Percentiles rank a stretch among this genome's conserved stretches.
phyloP scores from a whole-genome alignment of 2,113 vertebrate genomes.

The Alectura lathami region DNA sequence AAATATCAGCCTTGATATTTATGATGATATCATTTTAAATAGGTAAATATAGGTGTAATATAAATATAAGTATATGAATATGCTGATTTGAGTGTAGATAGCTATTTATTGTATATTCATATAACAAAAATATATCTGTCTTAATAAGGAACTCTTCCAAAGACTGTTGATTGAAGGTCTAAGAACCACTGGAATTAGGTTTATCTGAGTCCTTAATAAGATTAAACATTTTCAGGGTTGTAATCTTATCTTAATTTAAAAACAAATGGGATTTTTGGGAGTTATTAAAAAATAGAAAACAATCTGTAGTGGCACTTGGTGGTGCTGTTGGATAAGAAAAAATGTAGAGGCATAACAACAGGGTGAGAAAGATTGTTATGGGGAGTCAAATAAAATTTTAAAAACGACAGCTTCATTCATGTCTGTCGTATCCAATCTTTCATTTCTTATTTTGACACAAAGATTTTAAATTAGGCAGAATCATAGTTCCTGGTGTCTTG shows the following conservation, averaged over 20 bases:
- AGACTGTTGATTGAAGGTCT: background rate
- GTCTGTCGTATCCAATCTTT: constrained; percentile 79
- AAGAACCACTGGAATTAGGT: background rate
- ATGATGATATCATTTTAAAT: background rate
- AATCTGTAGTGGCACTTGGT: constrained; percentile 76
- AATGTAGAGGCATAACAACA: background rate
- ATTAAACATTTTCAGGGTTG: background rate
- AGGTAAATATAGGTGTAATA: background rate
- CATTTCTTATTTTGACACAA: constrained; percentile 72
- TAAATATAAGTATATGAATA: background rate
- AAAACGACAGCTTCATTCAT: constrained; percentile 82
- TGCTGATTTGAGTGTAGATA: background rate
- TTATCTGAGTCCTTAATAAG: background rate
- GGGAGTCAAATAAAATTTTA: constrained; percentile 87
- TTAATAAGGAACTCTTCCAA: background rate
- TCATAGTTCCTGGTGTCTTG: constrained; percentile 47
- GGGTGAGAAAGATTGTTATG: constrained; percentile 73
- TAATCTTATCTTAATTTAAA: background rate
- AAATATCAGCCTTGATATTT: background rate
- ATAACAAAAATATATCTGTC: background rate
- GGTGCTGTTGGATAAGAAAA: constrained; percentile 83
- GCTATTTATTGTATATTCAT: background rate
- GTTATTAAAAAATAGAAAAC: background rate
- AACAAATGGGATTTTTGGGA: background rate
- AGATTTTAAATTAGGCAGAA: constrained; percentile 68